Base-by-base conservation (phyloP, 2,888 invertebrate species). In the Microplitis manilae region DNA sequence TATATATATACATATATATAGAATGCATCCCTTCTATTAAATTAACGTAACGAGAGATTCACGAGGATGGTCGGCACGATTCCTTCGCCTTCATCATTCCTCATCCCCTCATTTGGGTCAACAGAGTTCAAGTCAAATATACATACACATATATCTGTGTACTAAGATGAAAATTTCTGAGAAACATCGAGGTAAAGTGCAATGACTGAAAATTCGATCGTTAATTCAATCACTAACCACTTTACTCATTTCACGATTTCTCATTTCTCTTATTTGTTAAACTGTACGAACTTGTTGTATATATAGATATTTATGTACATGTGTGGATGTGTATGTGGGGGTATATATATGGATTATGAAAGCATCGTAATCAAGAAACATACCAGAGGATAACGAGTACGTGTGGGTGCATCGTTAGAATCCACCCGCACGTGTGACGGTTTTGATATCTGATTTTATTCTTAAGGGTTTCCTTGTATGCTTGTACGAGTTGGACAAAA, bases 11-110 rank as follows among this genome's bases (percentile, higher is more conserved):
- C 5, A 50, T 9, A 50, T 50, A 50, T 13, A 50, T 8, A 84
- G 83, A 83, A 84, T 84, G 86, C 86, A 86, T 87, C 87, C 86
- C 86, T 87, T 86, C 87, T 86, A 88, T 88, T 89, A 88, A 89
- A 88, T 88, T 87, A 88, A 87, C 85, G 86, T 83, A 85, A 78
- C 79, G 75, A 73, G 78, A 60, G 72, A 73, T 74, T 77, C 73
- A 65, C 68, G 85, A 83, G 82, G 84, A 84, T 84, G 85, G 84
- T 82, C 83, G 84, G 84, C 83, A 85, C 82, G 83, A 39, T 8
- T 40, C 65, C 20, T 39, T 64, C 50, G n/a, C 20, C 39, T 15
- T 62, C n/a, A 60, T 62, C 62, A 7, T 39, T 38, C 60, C 30
- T 30, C 60, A 70, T 38, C 40, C 61, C 39, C 62, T 17, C 71